phyloP scores from a whole-genome alignment of 2,797 vertebrate genomes.

The Morelia viridis region DNA sequence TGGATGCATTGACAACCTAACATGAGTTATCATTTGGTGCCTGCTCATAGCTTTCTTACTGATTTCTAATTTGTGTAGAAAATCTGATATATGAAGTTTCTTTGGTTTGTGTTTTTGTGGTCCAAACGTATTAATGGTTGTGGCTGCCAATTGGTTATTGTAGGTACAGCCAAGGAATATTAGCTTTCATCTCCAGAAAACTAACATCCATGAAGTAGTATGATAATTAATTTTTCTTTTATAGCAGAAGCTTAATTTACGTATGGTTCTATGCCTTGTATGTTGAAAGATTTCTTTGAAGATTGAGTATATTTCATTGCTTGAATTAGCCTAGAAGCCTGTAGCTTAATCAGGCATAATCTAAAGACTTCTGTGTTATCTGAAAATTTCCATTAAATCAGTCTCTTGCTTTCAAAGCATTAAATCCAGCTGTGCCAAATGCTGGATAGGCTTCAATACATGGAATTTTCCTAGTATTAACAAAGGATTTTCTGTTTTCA shows the following conservation, averaged over 20 bases:
- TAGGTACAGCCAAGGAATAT: constrained; percentile 15
- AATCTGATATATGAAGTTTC: background rate
- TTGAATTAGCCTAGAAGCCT: background rate
- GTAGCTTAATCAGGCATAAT: background rate
- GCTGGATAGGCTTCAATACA: background rate
- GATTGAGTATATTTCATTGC: constrained; percentile 2
- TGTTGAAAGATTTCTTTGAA: constrained; percentile 26
- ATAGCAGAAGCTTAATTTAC: constrained; percentile 9
- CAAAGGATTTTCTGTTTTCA: background rate
- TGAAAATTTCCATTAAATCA: constrained; percentile 15
- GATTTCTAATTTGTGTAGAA: background rate
- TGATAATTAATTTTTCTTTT: constrained; percentile 10
- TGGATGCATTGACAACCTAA: background rate
- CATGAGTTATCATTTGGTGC: background rate
- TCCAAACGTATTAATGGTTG: background rate
- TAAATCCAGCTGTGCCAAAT: background rate
- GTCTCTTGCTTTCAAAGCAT: background rate
- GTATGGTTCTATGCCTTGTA: constrained; percentile 2
- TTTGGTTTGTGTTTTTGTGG: background rate
- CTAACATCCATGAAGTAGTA: constrained; percentile 5
- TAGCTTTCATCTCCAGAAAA: background rate
- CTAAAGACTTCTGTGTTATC: background rate
- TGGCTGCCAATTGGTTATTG: background rate
- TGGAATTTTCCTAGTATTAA: background rate
- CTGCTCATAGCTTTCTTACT: background rate